phyloP scores from a whole-genome alignment of 2,888 invertebrate genomes.

The Dicyrtoma fusca region DNA sequence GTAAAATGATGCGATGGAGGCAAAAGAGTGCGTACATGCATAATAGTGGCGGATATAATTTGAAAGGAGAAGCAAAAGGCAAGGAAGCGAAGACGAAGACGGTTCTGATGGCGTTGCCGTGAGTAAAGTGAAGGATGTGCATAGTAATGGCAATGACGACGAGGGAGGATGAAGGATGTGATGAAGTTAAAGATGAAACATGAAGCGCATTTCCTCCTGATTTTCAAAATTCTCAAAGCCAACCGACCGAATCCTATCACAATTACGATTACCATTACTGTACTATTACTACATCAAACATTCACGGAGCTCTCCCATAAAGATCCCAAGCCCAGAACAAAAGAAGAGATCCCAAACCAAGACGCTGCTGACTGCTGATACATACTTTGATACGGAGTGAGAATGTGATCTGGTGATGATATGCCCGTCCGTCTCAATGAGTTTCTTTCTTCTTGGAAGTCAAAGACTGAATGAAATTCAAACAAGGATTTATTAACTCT shows the following conservation, averaged over 20 bases:
- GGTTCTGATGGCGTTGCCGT: neutral
- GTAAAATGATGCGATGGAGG: no score
- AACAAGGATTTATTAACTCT: no score
- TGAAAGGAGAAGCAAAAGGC: no score
- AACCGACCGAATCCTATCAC: slow-evolving; percentile 30
- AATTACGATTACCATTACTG: slow-evolving; percentile 4
- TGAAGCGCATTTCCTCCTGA: slow-evolving; percentile 36
- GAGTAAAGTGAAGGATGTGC: neutral
- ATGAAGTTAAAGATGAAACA: slow-evolving; percentile 15
- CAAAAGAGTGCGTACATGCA: no score
- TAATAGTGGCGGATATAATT: no score
- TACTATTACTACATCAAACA: neutral
- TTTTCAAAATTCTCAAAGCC: slow-evolving; percentile 22
- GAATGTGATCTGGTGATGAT: no score
- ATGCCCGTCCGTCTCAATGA: no score
- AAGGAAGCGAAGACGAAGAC: no score
- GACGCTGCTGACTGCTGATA: neutral
- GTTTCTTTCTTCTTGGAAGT: no score
- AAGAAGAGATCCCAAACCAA: neutral
- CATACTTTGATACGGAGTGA: no score
- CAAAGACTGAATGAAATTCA: no score
- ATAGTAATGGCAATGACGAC: neutral
- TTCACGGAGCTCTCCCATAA: neutral
- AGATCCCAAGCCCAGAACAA: neutral
- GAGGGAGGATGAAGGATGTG: neutral